These are phyloP conservation scores for Apamea monoglypha DNA, from an alignment of 2,888 invertebrate genomes.

Conservation along the genomic window DNA sequence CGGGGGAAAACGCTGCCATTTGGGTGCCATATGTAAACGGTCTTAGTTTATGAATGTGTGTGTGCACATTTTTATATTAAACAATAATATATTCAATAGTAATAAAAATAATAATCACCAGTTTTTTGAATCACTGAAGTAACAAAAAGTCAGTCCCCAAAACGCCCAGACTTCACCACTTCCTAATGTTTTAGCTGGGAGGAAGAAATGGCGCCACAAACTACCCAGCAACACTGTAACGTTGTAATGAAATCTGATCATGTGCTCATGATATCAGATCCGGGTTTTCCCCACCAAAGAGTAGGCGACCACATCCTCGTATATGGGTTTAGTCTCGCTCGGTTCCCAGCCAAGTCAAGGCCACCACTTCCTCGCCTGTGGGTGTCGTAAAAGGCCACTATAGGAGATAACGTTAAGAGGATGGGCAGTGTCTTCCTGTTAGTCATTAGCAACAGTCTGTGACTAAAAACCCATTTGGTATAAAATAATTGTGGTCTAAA, in stretches of 20 bases:
- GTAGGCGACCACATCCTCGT: constrained; percentile 45
- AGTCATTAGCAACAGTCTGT: background rate
- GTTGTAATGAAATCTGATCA: background rate
- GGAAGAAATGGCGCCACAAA: background rate
- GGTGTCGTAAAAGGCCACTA: constrained; percentile 25
- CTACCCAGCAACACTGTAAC: background rate
- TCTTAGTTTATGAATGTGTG: background rate
- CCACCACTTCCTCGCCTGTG: constrained; percentile 38
- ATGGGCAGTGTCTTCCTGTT: background rate
- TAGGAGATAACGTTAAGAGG: background rate
- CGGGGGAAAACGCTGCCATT: too few species aligned
- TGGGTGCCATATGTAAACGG: too few species aligned
- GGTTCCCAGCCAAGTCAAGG: constrained; percentile 6
- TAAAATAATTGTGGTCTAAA: too few species aligned
- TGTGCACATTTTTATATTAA: background rate
- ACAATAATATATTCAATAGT: background rate
- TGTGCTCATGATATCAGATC: background rate
- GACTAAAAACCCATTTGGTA: background rate
- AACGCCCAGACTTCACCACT: background rate
- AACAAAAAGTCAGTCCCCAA: background rate
- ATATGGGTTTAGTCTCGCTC: constrained; percentile 7
- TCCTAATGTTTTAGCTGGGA: background rate
- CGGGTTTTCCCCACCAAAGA: background rate
- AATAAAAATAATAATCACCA: background rate
- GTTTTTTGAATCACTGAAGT: background rate